Evolutionary conservation across 1,140 invertebrate species (phyloP).

Genomic region (Drosophila pseudoananassae): DNA sequence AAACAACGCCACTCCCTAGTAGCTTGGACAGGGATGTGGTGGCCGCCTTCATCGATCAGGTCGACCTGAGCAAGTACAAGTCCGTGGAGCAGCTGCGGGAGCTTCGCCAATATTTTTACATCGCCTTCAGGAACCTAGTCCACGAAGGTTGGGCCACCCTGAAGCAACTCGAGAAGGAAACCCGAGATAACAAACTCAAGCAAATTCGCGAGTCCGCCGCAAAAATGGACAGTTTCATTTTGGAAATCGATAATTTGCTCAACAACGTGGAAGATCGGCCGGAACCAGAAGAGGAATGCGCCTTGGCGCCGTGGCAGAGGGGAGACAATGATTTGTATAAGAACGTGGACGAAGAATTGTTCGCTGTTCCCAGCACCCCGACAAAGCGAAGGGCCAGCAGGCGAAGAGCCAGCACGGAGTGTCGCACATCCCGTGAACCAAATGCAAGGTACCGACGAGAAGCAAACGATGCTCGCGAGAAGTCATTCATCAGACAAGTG

Average conservation of each 20-base stretch:
- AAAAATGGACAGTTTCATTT: slow-evolving; percentile 16
- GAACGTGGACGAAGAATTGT: background rate
- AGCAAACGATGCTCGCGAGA: no score
- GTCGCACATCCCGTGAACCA: no score
- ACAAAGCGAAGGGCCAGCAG: background rate
- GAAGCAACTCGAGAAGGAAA: background rate
- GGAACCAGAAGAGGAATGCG: background rate
- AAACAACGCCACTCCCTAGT: slow-evolving; percentile 18
- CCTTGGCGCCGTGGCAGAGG: background rate
- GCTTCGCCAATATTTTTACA: slow-evolving; percentile 39
- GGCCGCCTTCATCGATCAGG: slow-evolving; percentile 27
- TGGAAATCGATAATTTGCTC: slow-evolving; percentile 26
- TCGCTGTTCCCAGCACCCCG: background rate
- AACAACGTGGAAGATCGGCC: background rate
- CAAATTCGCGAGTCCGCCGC: background rate
- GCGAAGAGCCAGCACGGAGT: background rate
- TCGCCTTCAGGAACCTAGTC: slow-evolving; percentile 38
- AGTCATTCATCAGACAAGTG: no score
- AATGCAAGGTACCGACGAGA: no score
- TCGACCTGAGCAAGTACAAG: slow-evolving; percentile 6
- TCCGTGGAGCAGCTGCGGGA: slow-evolving; percentile 25
- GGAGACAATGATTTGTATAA: background rate
- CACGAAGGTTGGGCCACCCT: slow-evolving; percentile 4
- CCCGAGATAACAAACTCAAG: background rate
- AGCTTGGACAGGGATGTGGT: slow-evolving; percentile 47